Evolutionary conservation across 2,888 invertebrate genomes (phyloP).

Genomic region (Onthophagus sagittarius): DNA sequence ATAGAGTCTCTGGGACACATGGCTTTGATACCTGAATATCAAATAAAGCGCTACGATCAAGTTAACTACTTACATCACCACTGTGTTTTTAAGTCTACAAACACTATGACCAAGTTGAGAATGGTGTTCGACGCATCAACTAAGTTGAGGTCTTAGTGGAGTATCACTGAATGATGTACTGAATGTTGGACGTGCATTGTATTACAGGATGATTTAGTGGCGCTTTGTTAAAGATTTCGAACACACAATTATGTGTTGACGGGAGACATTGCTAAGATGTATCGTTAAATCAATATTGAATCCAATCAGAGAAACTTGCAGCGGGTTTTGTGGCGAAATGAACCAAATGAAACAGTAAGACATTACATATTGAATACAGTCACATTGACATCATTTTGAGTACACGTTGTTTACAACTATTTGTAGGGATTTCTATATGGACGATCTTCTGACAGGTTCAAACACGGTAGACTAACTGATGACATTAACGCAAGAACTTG

Average conservation of each 20-base stretch:
- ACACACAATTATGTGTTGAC: conserved; percentile 23
- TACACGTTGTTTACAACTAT: background rate
- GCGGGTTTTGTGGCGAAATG: too few relatives aligned
- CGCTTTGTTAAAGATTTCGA: conserved; percentile 17
- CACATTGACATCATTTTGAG: conserved; percentile 8
- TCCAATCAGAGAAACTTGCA: conserved; percentile 24
- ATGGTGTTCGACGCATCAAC: background rate
- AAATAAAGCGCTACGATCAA: too few relatives aligned
- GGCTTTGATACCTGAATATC: too few relatives aligned
- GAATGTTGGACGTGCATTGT: conserved; percentile 29
- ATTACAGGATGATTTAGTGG: conserved; percentile 28
- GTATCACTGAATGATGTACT: conserved; percentile 30
- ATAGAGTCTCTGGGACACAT: too few relatives aligned
- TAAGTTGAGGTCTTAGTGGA: conserved; percentile 11
- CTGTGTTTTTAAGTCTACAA: too few relatives aligned
- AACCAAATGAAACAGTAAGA: conserved; percentile 14
- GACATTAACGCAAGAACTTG: too few relatives aligned
- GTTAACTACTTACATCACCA: too few relatives aligned
- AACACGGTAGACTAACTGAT: too few relatives aligned
- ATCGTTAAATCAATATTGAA: conserved; percentile 22
- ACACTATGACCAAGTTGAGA: background rate
- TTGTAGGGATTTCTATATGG: too few relatives aligned
- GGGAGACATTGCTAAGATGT: conserved; percentile 29
- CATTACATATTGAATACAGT: conserved; percentile 5
- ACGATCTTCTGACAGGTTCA: too few relatives aligned